Conservation (phyloP, 2,888 invertebrate species). For the Neuroscelio doddi region DNA sequence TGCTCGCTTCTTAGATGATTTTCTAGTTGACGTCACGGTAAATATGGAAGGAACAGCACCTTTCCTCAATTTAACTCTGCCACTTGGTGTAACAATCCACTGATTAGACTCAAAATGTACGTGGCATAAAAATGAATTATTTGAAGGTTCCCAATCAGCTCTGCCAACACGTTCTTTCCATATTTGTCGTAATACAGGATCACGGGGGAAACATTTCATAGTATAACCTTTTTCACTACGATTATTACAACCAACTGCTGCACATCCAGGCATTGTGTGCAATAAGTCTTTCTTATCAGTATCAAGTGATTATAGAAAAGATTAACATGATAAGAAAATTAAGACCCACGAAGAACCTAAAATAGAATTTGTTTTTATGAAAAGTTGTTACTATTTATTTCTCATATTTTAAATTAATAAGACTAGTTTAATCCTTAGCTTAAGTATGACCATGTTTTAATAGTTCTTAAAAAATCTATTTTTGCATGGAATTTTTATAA, state of each 20-base stretch:
- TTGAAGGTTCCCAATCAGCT: conserved; percentile 68
- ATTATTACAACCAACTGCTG: conserved; percentile 69
- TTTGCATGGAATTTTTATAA: too few species aligned
- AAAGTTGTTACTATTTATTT: too few species aligned
- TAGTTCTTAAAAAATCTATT: too few species aligned
- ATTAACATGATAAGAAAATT: background rate
- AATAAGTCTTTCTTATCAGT: background rate
- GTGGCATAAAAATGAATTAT: conserved; percentile 68
- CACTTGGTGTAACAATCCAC: conserved; percentile 59
- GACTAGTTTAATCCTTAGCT: too few species aligned
- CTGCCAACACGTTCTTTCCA: conserved; percentile 67
- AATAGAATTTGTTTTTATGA: too few species aligned
- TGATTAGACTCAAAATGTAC: conserved; percentile 65
- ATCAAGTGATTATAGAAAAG: background rate
- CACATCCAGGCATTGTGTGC: conserved; percentile 67
- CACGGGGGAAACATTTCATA: conserved; percentile 70
- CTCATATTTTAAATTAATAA: too few species aligned
- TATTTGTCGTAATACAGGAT: conserved; percentile 62
- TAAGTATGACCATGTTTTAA: too few species aligned
- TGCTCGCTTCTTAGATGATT: conserved; percentile 62
- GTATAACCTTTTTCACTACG: conserved; percentile 68
- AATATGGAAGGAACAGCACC: conserved; percentile 66
- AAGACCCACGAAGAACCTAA: background rate
- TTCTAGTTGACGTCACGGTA: conserved; percentile 62
- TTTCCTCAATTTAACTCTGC: conserved; percentile 62